A percentile compares a stretch with the other conserved stretches of the same genome.
Conservation (phyloP, 2,797 vertebrate species). For the Semaprochilodus insignis region DNA sequence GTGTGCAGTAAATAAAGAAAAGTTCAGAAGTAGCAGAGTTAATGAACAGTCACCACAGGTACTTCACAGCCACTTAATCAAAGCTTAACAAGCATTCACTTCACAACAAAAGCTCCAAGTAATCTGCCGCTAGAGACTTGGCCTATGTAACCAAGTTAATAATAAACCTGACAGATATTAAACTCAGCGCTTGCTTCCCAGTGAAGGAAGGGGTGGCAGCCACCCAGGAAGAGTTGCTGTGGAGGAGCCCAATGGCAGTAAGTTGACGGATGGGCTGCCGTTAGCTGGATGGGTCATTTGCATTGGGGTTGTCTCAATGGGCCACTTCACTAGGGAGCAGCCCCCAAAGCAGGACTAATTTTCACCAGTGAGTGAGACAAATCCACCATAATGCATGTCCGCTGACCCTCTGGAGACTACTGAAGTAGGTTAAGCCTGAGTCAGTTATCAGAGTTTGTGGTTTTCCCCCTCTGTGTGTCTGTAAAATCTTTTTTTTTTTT, state of each 20-base stretch:
- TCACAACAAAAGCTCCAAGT: slow-evolving; percentile 6
- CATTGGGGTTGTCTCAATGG: slow-evolving; percentile 49
- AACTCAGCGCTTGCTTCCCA: not conserved
- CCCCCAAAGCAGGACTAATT: slow-evolving; percentile 47
- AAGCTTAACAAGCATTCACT: slow-evolving; percentile 17
- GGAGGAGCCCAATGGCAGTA: slow-evolving; percentile 26
- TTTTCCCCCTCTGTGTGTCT: not conserved
- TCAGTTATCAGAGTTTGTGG: not conserved
- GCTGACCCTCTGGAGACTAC: not conserved
- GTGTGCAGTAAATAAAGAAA: slow-evolving; percentile 21
- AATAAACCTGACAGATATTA: slow-evolving; percentile 31
- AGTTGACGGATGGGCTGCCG: slow-evolving; percentile 54
- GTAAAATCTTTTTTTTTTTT: not conserved
- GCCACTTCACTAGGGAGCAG: slow-evolving; percentile 46
- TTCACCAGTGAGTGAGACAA: slow-evolving; percentile 35
- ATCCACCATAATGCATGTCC: not conserved
- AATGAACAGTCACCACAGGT: slow-evolving; percentile 39
- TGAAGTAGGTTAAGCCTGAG: not conserved
- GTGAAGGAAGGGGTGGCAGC: slow-evolving; percentile 13
- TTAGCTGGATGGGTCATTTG: slow-evolving; percentile 55
- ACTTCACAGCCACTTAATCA: slow-evolving; percentile 42
- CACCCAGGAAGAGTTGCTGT: slow-evolving; percentile 32
- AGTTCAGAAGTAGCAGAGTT: slow-evolving; percentile 27
- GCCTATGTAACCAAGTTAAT: slow-evolving; percentile 39
- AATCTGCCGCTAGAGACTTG: slow-evolving; percentile 5